A percentile compares a stretch with the other conserved stretches of the same genome.
Conservation (phyloP, 1,140 invertebrate species). For the Diprion similis region DNA sequence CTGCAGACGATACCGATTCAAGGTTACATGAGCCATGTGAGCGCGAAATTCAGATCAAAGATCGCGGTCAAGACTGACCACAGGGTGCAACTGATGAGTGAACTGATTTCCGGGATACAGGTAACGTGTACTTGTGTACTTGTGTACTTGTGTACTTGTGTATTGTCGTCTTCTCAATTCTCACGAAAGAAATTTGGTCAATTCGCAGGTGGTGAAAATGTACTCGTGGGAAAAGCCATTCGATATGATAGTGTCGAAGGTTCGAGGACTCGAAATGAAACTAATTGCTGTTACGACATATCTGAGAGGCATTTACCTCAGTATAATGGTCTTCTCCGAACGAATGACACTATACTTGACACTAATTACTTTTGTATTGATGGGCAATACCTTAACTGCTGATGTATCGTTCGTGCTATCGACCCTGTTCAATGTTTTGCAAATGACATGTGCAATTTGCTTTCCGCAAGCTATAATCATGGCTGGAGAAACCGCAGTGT, state of each 20-base stretch:
- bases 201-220: constrained; percentile 77
- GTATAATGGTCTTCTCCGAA: constrained; percentile 74
- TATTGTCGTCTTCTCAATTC: not conserved
- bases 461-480: constrained; percentile 77
- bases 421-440: constrained; percentile 74
- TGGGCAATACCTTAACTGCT: constrained; percentile 72
- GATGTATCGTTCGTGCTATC: constrained; percentile 69
- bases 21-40: constrained; percentile 65
- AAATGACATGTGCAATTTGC: constrained; percentile 70
- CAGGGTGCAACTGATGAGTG: constrained; percentile 80
- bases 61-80: constrained; percentile 73
- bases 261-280: constrained; percentile 70
- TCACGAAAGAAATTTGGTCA: no score
- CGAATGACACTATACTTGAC: constrained; percentile 78
- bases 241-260: constrained; percentile 62
- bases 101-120: constrained; percentile 75
- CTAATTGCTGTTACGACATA: constrained; percentile 75
- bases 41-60: constrained; percentile 61
- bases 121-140: constrained; percentile 51
- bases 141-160: not conserved
- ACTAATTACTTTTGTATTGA: constrained; percentile 71
- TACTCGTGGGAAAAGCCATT: constrained; percentile 81
- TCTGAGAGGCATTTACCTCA: constrained; percentile 74
- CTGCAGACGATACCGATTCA: constrained; percentile 73
- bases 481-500: constrained; percentile 71